Percentiles rank a stretch among this genome's conserved stretches.
Conservation (phyloP, 2,888 invertebrate genomes). For the Ctenicera cuprea region DNA sequence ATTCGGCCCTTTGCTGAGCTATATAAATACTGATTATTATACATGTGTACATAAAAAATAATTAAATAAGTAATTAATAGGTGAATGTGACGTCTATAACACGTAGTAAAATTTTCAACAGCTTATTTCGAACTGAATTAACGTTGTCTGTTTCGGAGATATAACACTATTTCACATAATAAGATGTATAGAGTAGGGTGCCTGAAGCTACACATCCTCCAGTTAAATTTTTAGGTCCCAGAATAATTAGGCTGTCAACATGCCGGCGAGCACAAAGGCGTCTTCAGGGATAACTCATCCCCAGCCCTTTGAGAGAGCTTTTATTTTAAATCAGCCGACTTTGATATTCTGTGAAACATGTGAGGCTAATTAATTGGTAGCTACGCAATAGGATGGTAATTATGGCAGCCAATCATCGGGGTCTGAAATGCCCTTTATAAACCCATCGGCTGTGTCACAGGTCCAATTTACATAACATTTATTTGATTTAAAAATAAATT, state of each 20-base stretch:
- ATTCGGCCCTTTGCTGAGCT: no score
- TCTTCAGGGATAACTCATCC: constrained; percentile 60
- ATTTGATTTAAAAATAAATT: constrained; percentile 44
- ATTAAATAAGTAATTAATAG: no score
- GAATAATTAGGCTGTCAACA: constrained; percentile 64
- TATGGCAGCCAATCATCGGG: constrained; percentile 57
- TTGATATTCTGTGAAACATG: constrained; percentile 57
- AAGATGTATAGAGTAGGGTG: constrained; percentile 48
- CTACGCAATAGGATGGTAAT: constrained; percentile 57
- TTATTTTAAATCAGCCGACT: constrained; percentile 60
- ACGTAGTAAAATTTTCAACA: no score
- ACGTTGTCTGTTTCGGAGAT: constrained; percentile 41
- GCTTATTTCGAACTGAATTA: constrained; percentile 27
- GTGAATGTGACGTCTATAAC: no score
- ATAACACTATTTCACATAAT: constrained; percentile 46
- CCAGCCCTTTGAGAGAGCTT: constrained; percentile 61
- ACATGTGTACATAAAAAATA: no score
- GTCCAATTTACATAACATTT: constrained; percentile 42
- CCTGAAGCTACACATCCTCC: constrained; percentile 52
- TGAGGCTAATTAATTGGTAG: constrained; percentile 58
- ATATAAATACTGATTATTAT: no score
- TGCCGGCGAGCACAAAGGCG: constrained; percentile 62
- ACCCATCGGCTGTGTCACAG: constrained; percentile 37
- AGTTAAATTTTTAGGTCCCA: constrained; percentile 61
- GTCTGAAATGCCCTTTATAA: constrained; percentile 49